Percentiles rank a stretch among this genome's conserved stretches.
Conservation (phyloP, 2,888 invertebrate species). For the Nephrotoma guestfalica region DNA sequence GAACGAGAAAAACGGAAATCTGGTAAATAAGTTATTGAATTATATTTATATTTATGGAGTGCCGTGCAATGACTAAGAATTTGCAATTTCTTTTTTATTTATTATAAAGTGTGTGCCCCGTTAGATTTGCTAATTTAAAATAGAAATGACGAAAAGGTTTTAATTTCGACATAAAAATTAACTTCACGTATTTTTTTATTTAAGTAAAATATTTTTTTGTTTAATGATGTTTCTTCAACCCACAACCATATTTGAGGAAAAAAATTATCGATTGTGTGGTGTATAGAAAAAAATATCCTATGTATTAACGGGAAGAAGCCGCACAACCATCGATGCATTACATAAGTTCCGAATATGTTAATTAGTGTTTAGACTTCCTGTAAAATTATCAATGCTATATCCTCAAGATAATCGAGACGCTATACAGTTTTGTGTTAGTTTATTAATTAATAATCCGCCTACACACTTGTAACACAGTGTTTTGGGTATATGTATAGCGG, state of each 20-base stretch:
- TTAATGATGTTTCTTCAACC: neutral
- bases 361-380: neutral
- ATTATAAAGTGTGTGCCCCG: neutral
- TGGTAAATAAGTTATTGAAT: slow-evolving; percentile 39
- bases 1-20: slow-evolving; percentile 64
- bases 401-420: neutral
- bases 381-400: neutral
- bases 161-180: neutral
- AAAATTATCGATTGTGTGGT: neutral
- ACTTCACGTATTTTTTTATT: neutral
- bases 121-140: neutral
- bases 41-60: neutral
- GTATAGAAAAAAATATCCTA: neutral
- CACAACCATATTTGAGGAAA: neutral
- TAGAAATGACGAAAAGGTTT: neutral
- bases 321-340: neutral
- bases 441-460: neutral
- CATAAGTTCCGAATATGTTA: neutral
- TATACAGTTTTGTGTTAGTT: neutral
- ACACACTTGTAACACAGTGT: neutral
- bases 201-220: neutral
- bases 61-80: neutral
- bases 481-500: neutral
- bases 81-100: neutral
- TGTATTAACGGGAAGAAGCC: neutral